Conservation (phyloP, 2,113 vertebrate genomes). For the Nasalis larvatus region DNA sequence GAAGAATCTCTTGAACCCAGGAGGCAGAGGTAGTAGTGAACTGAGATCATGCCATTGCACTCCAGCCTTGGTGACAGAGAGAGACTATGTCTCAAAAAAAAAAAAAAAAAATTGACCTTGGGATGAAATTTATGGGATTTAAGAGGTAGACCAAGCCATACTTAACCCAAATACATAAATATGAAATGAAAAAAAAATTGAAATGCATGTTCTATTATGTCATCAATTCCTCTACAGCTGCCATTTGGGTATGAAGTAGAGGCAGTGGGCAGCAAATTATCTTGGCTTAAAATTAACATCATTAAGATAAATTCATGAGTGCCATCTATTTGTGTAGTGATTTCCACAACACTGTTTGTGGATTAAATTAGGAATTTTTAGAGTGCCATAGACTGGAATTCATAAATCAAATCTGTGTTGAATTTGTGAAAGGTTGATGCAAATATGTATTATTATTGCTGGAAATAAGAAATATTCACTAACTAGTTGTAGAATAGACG, state of each 20-base stretch:
- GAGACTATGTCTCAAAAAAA: no score
- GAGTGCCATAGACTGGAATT: neutral
- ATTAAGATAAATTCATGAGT: neutral
- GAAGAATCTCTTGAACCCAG: no score
- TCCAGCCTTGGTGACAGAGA: no score
- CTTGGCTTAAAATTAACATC: neutral
- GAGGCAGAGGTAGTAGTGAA: no score
- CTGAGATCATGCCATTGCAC: no score
- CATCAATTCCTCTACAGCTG: neutral
- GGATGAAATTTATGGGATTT: neutral
- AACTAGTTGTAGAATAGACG: neutral
- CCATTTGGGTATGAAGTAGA: neutral
- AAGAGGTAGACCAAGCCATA: neutral
- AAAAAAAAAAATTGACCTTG: neutral
- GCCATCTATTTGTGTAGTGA: neutral
- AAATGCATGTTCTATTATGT: neutral
- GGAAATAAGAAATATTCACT: conserved; percentile 17
- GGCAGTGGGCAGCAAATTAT: neutral
- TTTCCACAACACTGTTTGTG: neutral
- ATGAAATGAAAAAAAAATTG: neutral
- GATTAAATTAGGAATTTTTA: neutral
- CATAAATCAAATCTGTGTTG: conserved; percentile 1
- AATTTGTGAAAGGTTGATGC: neutral
- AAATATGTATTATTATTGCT: neutral
- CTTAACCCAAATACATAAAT: neutral